Evolutionary conservation across 2,888 invertebrate genomes (phyloP), one percentile per base, ranked within the genome.

Genomic region (Gymnoscelis rufifasciata): DNA sequence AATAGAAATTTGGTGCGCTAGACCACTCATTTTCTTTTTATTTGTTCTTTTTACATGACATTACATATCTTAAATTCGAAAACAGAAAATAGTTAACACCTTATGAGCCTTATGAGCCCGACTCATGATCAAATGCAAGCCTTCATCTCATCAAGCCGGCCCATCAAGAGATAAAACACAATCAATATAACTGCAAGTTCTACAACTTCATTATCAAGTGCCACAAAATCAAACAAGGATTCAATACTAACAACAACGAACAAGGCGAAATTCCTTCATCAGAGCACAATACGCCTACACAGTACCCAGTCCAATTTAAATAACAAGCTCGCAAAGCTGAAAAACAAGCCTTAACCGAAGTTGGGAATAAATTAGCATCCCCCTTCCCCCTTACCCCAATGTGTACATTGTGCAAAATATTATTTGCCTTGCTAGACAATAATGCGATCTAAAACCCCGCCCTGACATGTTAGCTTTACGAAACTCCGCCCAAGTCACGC

Each of bases 321-420:
- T 87, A 88, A 88, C 87, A 88, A 78, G 76, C 84, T 83, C 78
- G 82, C 78, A 83, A 86, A 83, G 87, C 88, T 88, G 88, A 88
- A 87, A 88, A 87, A 88, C 88, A 88, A 88, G 82, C 84, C 81
- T 75, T 80, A 84, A 87, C 87, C 88, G 80, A 87, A 86, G 87
- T 88, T 87, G 86, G 78, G 83, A 86, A 87, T 87, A 86, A 88
- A 88, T 88, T 88, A 88, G 88, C 84, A 78, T 71, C 70, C 74
- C 77, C 74, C 71, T 71, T 68, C 73, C 73, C 79, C 76, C 71
- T 68, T 74, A 76, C 66, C 75, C 83, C 89, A 90, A 90, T 91
- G 91, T 91, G 89, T 91, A 91, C 90, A 90, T 90, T 91, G 91
- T 90, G 90, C 90, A 90, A 90, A 91, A 91, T 91, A 91, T 91